A percentile compares a stretch with the other conserved stretches of the same genome.
These are phyloP conservation scores for Notiomystis cincta DNA, from an alignment of 2,113 vertebrate genomes.

Conservation along the genomic window DNA sequence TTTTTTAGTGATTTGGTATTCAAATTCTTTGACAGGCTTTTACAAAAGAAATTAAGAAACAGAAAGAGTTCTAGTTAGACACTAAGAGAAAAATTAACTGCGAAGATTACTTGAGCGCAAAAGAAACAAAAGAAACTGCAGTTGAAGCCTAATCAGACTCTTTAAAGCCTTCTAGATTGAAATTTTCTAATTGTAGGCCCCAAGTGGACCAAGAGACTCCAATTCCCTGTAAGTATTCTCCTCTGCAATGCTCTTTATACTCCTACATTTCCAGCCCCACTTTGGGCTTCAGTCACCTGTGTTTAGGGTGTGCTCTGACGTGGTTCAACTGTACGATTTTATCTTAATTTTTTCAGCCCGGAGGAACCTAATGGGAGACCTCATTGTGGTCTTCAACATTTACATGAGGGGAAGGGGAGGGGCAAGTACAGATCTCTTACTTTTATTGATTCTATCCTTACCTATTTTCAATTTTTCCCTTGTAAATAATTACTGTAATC, in stretches of 20 bases:
- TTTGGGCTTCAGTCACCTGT: background rate
- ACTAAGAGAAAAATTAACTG: background rate
- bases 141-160: background rate
- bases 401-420: background rate
- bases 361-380: background rate
- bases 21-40: background rate
- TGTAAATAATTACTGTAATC: background rate
- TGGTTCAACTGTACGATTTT: background rate
- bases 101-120: background rate
- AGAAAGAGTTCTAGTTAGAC: background rate
- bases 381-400: background rate
- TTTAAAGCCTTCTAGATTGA: background rate
- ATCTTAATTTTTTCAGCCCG: background rate
- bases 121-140: background rate
- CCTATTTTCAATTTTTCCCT: background rate
- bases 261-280: background rate
- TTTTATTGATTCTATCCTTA: background rate
- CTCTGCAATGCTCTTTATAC: background rate
- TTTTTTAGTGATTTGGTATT: background rate
- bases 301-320: background rate
- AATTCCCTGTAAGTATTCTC: background rate
- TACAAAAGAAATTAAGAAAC: background rate
- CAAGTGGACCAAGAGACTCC: background rate
- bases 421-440: background rate
- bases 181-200: background rate